Percentiles rank a stretch among this genome's conserved stretches.
Evolutionary conservation across 2,888 invertebrate species (phyloP).

Genomic region (Drosophila atroscutellata): DNA sequence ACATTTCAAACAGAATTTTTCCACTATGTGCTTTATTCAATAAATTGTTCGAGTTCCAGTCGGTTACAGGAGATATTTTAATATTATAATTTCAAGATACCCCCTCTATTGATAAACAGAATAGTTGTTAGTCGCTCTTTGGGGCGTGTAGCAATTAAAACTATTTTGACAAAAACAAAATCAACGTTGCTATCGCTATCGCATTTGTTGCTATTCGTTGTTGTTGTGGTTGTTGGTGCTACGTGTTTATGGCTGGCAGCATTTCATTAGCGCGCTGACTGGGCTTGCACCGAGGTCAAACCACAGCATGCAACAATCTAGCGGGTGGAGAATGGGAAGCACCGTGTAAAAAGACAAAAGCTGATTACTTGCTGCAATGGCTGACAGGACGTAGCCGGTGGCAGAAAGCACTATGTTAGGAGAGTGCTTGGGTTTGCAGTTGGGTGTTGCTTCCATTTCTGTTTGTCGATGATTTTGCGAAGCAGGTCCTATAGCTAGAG

Average conservation of each 20-base stretch:
- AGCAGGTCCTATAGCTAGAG: conserved; percentile 66
- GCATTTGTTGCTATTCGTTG: conserved; percentile 18
- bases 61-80: neutral
- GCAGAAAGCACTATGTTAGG: conserved; percentile 5
- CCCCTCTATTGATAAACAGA: too few species aligned
- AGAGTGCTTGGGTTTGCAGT: conserved; percentile 23
- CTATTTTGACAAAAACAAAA: conserved; percentile 77
- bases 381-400: conserved; percentile 64
- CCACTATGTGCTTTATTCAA: neutral
- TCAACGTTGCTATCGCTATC: conserved; percentile 58
- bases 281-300: conserved; percentile 63
- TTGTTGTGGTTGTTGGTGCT: conserved; percentile 24
- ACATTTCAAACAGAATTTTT: neutral
- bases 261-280: conserved; percentile 75
- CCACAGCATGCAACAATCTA: conserved; percentile 56
- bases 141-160: conserved; percentile 68
- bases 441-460: conserved; percentile 48
- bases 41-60: neutral
- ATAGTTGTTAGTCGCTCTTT: conserved; percentile 32
- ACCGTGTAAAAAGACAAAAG: conserved; percentile 62
- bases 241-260: conserved; percentile 60
- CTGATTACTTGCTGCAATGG: conserved; percentile 75
- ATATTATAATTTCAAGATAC: neutral
- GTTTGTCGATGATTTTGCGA: conserved; percentile 64
- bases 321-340: neutral